phyloP scores from a whole-genome alignment of 2,113 vertebrate species.

The Coregonus clupeaformis region DNA sequence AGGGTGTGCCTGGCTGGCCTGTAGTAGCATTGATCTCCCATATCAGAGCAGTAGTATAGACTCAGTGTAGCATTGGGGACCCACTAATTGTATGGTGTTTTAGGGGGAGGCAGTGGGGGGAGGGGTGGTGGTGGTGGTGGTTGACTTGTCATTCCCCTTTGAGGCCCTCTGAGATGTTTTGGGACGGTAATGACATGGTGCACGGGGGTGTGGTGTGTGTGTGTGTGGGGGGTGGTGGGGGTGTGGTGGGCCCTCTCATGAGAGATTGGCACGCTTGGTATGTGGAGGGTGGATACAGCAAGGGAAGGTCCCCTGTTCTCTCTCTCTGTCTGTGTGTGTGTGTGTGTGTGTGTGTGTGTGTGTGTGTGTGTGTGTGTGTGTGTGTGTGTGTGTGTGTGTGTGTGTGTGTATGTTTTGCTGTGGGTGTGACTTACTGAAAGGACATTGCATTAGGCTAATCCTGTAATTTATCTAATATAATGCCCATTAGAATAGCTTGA shows the following conservation, averaged over 20 bases:
- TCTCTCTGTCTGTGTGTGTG: background rate
- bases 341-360: background rate
- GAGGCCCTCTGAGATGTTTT: constrained; percentile 52
- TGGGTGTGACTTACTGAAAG: constrained; percentile 15
- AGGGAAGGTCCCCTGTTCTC: constrained; percentile 52
- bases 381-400: too few relatives aligned
- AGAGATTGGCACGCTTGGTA: constrained; percentile 50
- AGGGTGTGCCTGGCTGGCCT: background rate
- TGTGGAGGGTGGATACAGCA: constrained; percentile 61
- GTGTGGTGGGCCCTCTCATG: constrained; percentile 55
- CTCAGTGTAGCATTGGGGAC: constrained; percentile 37
- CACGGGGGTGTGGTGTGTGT: constrained; percentile 30
- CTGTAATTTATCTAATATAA: constrained; percentile 26
- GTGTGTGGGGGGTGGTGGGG: constrained; percentile 33
- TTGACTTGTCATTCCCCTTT: constrained; percentile 36
- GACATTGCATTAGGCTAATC: constrained; percentile 18
- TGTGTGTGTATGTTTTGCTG: background rate
- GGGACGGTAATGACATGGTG: constrained; percentile 65
- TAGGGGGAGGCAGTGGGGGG: constrained; percentile 47
- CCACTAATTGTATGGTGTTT: constrained; percentile 73
- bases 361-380: background rate
- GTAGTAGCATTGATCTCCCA: constrained; percentile 11
- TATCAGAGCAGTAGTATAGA: constrained; percentile 14
- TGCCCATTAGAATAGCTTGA: background rate
- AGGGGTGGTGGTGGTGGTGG: constrained; percentile 26